phyloP scores from a whole-genome alignment of 2,113 vertebrate genomes.

The Andinoacara biseriatus region DNA sequence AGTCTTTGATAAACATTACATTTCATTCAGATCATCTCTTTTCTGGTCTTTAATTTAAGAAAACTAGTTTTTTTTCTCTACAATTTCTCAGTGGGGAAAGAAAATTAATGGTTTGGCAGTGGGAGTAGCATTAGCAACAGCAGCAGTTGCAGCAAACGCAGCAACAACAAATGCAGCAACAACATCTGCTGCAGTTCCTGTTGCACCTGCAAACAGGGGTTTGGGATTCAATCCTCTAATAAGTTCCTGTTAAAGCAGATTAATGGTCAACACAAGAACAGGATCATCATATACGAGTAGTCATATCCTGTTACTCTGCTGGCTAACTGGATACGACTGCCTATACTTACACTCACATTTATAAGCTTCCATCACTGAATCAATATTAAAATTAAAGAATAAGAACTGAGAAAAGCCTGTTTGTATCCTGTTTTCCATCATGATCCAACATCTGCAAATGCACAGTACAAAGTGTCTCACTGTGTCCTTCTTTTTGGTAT shows the following conservation, averaged over 20 bases:
- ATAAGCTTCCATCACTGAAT: too few species aligned
- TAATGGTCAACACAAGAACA: fast-evolving
- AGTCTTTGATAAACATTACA: too few species aligned
- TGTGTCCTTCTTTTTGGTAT: neutral
- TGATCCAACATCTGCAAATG: neutral
- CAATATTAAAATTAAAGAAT: neutral
- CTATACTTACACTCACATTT: neutral
- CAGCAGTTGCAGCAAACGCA: neutral
- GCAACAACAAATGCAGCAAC: fast-evolving
- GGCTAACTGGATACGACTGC: neutral
- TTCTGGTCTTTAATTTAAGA: too few species aligned
- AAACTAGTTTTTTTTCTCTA: too few species aligned
- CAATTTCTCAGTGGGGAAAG: fast-evolving
- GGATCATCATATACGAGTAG: fast-evolving
- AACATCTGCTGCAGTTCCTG: neutral
- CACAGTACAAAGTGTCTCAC: fast-evolving
- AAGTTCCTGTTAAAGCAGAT: fast-evolving
- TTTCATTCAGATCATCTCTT: too few species aligned
- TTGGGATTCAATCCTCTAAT: too few species aligned
- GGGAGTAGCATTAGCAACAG: neutral
- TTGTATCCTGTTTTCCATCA: fast-evolving
- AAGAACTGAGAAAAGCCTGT: neutral
- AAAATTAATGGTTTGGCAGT: neutral
- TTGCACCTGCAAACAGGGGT: fast-evolving
- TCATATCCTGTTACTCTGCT: neutral